phyloP scores from a whole-genome alignment of 2,888 invertebrate species.

The Beris morrisii region DNA sequence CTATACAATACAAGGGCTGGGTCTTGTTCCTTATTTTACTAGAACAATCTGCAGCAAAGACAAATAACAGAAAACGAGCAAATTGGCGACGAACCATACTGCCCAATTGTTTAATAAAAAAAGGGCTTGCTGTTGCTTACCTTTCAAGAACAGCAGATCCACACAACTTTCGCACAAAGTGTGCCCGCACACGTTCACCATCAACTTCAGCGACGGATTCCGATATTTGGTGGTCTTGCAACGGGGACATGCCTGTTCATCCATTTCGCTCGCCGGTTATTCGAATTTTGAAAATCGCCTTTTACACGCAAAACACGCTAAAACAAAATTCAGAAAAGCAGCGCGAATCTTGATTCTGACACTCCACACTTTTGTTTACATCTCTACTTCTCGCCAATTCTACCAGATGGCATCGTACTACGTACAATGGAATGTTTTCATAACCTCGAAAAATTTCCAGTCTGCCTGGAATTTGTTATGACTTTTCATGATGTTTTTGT shows the following conservation, averaged over 20 bases:
- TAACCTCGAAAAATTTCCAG: conserved; percentile 4
- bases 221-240: conserved; percentile 97
- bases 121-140: conserved; percentile 53
- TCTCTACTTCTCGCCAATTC: conserved; percentile 10
- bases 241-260: conserved; percentile 70
- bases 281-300: not conserved
- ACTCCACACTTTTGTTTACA: conserved; percentile 16
- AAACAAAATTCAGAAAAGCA: not conserved
- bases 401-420: conserved; percentile 1
- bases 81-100: too few relatives aligned
- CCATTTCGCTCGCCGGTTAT: conserved; percentile 44
- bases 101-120: too few relatives aligned
- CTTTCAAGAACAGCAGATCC: conserved; percentile 93
- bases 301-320: not conserved
- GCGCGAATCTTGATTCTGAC: not conserved
- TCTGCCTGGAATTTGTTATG: too few relatives aligned
- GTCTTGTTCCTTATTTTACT: too few relatives aligned
- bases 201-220: conserved; percentile 93
- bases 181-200: conserved; percentile 99
- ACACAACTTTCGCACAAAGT: conserved; percentile 97
- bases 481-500: too few relatives aligned
- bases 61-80: too few relatives aligned
- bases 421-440: conserved; percentile 1
- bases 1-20: too few relatives aligned
- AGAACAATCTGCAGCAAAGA: too few relatives aligned